Evolutionary conservation across 2,113 vertebrate genomes (phyloP), one percentile per base, ranked within the genome.

Genomic region (Trachemys scripta): DNA sequence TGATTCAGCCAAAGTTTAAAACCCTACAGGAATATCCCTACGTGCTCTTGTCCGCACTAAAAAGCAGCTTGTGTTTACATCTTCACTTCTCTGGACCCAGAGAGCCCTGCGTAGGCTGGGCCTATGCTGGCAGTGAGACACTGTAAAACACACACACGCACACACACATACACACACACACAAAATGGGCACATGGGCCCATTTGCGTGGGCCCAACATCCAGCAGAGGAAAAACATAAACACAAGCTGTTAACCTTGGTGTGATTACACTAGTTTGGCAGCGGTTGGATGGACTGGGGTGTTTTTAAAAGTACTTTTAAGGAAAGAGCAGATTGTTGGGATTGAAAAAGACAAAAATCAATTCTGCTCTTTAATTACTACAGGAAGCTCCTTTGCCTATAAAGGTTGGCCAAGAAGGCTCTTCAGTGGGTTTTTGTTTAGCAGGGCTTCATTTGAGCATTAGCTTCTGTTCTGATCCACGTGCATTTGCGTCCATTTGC

Each of bases 21-120:
- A 95, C 89, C 93, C 78, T 8, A 96, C 2, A 69, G 54, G 90
- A 88, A 92, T 95, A 85, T 92, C 93, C 95, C 96, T 92, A 92
- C 92, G 89, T 96, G 96, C 93, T 89, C 59, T 91, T 91, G 51
- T 54, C 53, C 35, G 84, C 89, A 56, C 85, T 14, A 89, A 94
- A 97, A 96, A 95, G 96, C 95, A 97, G 94, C 93, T 96, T 95
- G 94, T 96, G 96, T 96, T 97, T 97, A 89, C 94, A 85, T 65
- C 93, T 90, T 81, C 17, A 42, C 25, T 72, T 92, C 96, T 85
- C 87, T 93, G 91, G 83, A 96, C 93, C 59, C 95, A 94, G 94
- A 42, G 92, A 92, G 92, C 95, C 94, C 94, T 95, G 92, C 25
- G 96, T 94, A n/a, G 96, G 95, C 84, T 93, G 94, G 51, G 92